Percentiles rank a stretch among this genome's conserved stretches.
Conservation (phyloP, 92 coral and sea anemone genomes). For the Montipora capitata region DNA sequence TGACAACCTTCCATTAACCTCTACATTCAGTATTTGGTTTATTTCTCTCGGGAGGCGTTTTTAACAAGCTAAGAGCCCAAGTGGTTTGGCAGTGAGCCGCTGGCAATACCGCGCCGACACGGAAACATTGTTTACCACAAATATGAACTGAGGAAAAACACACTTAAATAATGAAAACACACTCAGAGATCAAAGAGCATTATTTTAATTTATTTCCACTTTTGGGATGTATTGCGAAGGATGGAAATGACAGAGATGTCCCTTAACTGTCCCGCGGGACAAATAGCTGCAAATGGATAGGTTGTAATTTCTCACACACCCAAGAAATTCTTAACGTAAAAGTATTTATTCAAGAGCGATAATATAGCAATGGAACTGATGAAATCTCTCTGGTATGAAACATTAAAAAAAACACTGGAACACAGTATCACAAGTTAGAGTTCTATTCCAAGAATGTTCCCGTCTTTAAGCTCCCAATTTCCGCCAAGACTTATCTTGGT, state of each 20-base stretch:
- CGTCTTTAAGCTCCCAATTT: constrained; percentile 1
- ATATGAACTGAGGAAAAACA: neutral
- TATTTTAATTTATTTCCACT: neutral
- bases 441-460: constrained; percentile 10
- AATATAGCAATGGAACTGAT: neutral
- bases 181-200: neutral
- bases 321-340: neutral
- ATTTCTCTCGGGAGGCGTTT: neutral
- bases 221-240: neutral
- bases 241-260: neutral
- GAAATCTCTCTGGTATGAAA: neutral
- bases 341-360: neutral
- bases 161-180: neutral
- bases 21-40: neutral
- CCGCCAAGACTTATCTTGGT: constrained; percentile 29
- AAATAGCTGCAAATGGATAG: too few relatives aligned
- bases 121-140: neutral
- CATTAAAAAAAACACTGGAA: neutral
- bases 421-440: neutral
- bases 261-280: neutral
- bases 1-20: neutral
- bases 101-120: constrained; percentile 2
- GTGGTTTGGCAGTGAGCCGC: constrained; percentile 37
- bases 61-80: neutral
- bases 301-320: too few relatives aligned